Evolutionary conservation across 2,888 invertebrate genomes (phyloP).

Genomic region (Odontocolon sp.): DNA sequence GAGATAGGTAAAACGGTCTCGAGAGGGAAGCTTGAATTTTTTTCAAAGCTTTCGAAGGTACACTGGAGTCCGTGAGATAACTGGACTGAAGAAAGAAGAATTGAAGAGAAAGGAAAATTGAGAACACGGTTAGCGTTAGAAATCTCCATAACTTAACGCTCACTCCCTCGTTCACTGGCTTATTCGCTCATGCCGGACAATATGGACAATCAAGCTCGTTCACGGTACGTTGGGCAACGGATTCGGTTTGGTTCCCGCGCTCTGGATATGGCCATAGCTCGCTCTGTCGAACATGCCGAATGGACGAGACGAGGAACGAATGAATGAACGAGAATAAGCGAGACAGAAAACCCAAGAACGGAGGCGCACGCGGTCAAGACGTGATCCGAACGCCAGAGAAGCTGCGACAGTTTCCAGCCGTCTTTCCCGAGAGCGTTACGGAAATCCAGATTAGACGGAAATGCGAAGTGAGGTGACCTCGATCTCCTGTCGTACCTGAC

Average conservation of each 20-base stretch:
- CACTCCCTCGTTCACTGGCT: conserved; percentile 31
- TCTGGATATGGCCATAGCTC: conserved; percentile 53
- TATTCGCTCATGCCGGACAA: conserved; percentile 69
- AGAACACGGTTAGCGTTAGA: conserved; percentile 62
- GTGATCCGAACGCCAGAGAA: conserved; percentile 77
- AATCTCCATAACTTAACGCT: conserved; percentile 74
- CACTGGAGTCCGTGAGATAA: neutral
- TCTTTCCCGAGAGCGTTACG: conserved; percentile 67
- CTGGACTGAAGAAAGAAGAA: neutral
- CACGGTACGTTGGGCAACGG: conserved; percentile 72
- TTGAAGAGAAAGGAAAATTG: conserved; percentile 11
- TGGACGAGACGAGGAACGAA: conserved; percentile 27
- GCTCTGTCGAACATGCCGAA: conserved; percentile 36
- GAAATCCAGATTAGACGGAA: conserved; percentile 73
- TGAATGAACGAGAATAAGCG: conserved; percentile 44
- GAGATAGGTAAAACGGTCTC: too few relatives aligned
- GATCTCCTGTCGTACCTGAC: too few relatives aligned
- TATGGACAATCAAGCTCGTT: conserved; percentile 80
- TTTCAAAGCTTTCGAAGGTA: neutral
- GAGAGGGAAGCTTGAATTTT: too few relatives aligned
- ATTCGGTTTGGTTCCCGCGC: conserved; percentile 63
- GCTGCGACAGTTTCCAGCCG: conserved; percentile 76
- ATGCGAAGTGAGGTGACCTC: conserved; percentile 5
- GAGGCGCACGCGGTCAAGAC: conserved; percentile 76
- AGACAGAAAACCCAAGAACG: conserved; percentile 54